These are phyloP conservation scores for Pardalotus punctatus DNA, from an alignment of 2,113 vertebrate species.

Conservation along the genomic window DNA sequence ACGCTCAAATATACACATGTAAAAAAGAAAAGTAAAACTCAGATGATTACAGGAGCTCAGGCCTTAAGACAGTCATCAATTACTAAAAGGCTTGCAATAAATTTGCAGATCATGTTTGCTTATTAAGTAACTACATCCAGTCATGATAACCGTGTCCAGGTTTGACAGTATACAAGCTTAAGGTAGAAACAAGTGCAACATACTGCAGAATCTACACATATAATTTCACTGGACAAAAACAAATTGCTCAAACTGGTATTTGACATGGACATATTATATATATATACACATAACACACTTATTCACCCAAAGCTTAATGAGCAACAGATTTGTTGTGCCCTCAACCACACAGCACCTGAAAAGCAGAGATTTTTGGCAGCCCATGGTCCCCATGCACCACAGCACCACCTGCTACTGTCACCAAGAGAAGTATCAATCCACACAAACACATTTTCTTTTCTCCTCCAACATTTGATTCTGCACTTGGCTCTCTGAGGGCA, in stretches of 20 bases:
- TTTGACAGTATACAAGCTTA: neutral
- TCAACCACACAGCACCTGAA: neutral
- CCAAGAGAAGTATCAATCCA: neutral
- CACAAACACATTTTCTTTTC: neutral
- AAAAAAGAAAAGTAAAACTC: neutral
- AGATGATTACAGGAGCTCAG: neutral
- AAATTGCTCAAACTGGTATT: neutral
- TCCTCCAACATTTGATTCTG: neutral
- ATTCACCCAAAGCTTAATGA: neutral
- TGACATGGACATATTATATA: neutral
- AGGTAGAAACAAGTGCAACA: neutral
- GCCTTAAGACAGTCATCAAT: neutral
- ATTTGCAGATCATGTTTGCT: neutral
- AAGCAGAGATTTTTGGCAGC: neutral
- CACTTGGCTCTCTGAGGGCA: neutral
- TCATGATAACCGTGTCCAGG: neutral
- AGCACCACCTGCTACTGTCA: rapidly evolving
- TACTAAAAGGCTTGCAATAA: neutral
- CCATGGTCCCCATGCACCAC: neutral
- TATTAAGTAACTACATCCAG: neutral
- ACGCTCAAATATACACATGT: neutral
- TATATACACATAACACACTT: neutral
- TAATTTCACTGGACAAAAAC: neutral
- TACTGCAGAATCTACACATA: neutral
- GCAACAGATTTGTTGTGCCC: neutral